Base-by-base conservation (phyloP, 1,140 invertebrate species). In the Hypsibius dujardini region DNA sequence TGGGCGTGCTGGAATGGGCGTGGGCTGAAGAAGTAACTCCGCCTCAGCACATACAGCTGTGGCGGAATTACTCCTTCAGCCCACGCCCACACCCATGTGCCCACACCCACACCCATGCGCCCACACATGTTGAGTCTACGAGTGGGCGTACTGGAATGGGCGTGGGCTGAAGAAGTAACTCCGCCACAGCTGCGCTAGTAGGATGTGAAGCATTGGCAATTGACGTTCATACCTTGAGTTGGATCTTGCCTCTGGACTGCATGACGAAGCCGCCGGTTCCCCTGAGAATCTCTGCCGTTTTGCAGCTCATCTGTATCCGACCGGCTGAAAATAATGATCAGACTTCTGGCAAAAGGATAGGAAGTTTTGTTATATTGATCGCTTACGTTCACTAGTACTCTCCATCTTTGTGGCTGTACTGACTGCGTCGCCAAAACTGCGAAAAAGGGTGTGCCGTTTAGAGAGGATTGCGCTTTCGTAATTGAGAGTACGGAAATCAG, bases 381-480 rank as follows among this genome's bases (percentile, higher is more conserved):
- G n/a, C 74, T 74, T 77, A 84, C 83, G 76, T 77, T 81, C 79
- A n/a, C 82, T 79, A 47, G 78, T 80, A 0, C 78, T 76, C 74
- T 84, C 83, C 82, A 85, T 84, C 69, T 82, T 73, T 2, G 78
- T 78, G 0, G 83, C 82, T 7, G 81, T 83, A 74, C 83, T 84
- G 67, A 84, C 81, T 1, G 81, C 82, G 72, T 84, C 83, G 1
- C 83, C 86, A 75, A 87, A 87, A 12, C 50, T 56, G 50, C 7
- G n/a, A 56, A 56, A 12, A 12, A 56, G n/a, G n/a, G n/a, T 56
- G 7, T 56, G 7, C n/a, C 7, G n/a, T 56, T 56, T 28, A 28
- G 28, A n/a, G 7, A 12, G 50, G 7, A 12, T 7, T 56, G 50
- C 7, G 50, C n/a, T 56, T 56, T 56, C 50, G n/a, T 56, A 12